Evolutionary conservation across 2,888 invertebrate genomes (phyloP).

Genomic region (Harpagoxenus sublaevis): DNA sequence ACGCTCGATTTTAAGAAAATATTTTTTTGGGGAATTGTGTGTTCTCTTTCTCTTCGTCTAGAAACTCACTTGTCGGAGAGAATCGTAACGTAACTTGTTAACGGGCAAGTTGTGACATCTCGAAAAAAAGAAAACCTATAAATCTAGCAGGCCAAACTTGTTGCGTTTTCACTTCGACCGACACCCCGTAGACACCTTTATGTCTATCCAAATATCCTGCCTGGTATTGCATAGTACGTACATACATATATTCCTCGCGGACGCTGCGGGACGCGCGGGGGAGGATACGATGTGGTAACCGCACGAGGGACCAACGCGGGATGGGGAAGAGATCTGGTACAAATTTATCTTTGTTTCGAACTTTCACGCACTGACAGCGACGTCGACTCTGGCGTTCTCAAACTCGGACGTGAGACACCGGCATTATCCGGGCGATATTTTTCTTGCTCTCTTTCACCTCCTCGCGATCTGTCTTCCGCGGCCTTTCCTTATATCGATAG

Average conservation of each 20-base stretch:
- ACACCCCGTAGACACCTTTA: constrained; percentile 62
- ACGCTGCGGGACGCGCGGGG: constrained; percentile 22
- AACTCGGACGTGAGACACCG: constrained; percentile 63
- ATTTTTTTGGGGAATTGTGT: neutral
- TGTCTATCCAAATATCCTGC: constrained; percentile 51
- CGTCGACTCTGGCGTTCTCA: constrained; percentile 54
- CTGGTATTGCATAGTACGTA: neutral
- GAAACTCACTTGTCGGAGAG: neutral
- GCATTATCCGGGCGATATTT: constrained; percentile 66
- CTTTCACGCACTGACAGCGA: constrained; percentile 81
- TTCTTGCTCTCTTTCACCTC: constrained; percentile 56
- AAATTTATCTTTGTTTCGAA: constrained; percentile 84
- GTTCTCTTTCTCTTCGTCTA: neutral
- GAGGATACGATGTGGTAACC: constrained; percentile 75
- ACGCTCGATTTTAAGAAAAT: neutral
- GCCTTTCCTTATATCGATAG: neutral
- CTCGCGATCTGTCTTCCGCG: neutral
- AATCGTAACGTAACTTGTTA: neutral
- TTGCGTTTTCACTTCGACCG: constrained; percentile 48
- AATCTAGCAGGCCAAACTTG: neutral
- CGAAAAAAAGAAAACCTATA: neutral
- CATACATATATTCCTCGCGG: constrained; percentile 9
- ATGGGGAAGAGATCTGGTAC: constrained; percentile 71
- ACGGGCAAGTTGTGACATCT: constrained; percentile 9
- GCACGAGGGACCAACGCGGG: constrained; percentile 27